phyloP scores from a whole-genome alignment of 1,140 invertebrate genomes.

The Leptonema lineaticorne region DNA sequence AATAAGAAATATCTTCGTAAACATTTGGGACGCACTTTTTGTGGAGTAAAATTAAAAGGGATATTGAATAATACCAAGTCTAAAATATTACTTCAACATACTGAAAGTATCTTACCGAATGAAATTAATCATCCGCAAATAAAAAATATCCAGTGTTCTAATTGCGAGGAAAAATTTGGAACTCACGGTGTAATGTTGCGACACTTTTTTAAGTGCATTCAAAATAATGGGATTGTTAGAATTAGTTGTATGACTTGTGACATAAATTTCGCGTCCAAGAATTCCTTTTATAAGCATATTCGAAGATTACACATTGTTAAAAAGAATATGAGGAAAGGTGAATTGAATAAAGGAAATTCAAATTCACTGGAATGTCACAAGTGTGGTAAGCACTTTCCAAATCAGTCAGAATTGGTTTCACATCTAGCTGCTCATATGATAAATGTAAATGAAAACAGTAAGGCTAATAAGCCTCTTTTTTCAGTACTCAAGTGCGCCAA shows the following conservation, averaged over 20 bases:
- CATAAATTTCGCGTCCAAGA: conserved; percentile 26
- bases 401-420: conserved; percentile 48
- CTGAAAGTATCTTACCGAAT: not conserved
- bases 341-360: not conserved
- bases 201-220: conserved; percentile 32
- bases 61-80: not conserved
- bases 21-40: conserved; percentile 29
- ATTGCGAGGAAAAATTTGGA: conserved; percentile 31
- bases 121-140: not conserved
- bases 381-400: conserved; percentile 46
- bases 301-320: conserved; percentile 20
- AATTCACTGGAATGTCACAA: conserved; percentile 47
- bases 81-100: not conserved
- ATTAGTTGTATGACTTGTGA: conserved; percentile 35
- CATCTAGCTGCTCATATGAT: conserved; percentile 53
- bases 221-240: conserved; percentile 3
- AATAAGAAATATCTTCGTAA: conserved; percentile 30
- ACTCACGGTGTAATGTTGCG: conserved; percentile 29
- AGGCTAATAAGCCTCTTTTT: not conserved
- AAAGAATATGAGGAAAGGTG: not conserved
- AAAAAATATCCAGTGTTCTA: conserved; percentile 32
- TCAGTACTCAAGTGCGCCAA: conserved; percentile 22
- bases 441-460: conserved; percentile 45
- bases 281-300: conserved; percentile 30
- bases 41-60: conserved; percentile 19